Evolutionary conservation across 2,797 vertebrate genomes (phyloP).

Genomic region (Pseudotriccus pelzelni): DNA sequence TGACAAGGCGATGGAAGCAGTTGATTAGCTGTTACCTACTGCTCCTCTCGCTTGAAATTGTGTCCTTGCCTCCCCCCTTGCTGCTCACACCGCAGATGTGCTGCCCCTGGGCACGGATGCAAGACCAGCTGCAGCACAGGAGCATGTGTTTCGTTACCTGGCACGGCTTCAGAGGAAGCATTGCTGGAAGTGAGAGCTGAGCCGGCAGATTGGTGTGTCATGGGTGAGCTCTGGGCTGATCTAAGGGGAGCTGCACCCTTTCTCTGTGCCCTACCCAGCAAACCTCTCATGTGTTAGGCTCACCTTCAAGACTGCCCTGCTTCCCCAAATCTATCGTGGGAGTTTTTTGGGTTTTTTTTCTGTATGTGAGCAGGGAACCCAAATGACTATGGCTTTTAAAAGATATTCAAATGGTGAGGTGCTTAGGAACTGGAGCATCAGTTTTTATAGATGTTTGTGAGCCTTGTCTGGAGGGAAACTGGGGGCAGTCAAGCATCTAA

Average conservation of each 20-base stretch:
- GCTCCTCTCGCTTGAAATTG: background rate
- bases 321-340: accelerated
- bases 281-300: background rate
- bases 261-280: background rate
- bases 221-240: background rate
- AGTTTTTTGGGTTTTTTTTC: background rate
- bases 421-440: background rate
- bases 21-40: background rate
- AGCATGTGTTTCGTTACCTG: background rate
- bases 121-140: background rate
- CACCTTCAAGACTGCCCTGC: background rate
- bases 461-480: background rate
- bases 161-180: background rate
- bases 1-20: background rate
- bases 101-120: background rate
- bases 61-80: background rate
- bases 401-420: background rate
- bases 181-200: accelerated
- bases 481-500: background rate
- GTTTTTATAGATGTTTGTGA: background rate
- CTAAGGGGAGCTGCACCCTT: background rate
- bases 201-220: background rate
- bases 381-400: background rate
- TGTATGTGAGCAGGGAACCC: background rate
- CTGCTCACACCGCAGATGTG: background rate